Percentiles rank a stretch among this genome's conserved stretches.
phyloP scores from a whole-genome alignment of 2,113 vertebrate species.

The Fregata magnificens region DNA sequence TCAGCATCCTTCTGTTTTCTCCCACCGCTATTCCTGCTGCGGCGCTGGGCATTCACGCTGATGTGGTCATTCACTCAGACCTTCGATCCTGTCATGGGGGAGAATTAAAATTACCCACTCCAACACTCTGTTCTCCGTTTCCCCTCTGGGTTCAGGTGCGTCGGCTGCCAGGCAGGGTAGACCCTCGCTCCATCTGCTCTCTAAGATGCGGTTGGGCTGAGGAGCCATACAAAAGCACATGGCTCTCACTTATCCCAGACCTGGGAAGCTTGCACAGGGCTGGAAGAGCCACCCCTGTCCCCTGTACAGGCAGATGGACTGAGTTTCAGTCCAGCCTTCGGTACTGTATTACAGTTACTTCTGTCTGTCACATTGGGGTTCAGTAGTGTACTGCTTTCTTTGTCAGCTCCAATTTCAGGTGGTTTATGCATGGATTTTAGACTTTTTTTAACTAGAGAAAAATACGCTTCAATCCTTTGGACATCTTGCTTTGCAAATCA shows the following conservation, averaged over 20 bases:
- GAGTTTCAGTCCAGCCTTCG: background rate
- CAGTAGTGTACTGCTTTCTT: background rate
- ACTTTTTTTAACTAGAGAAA: slow-evolving; percentile 20
- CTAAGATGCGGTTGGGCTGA: background rate
- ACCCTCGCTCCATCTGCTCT: background rate
- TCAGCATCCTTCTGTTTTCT: background rate
- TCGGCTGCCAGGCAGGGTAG: background rate
- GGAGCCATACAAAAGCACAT: rapidly evolving
- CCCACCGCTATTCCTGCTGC: rapidly evolving
- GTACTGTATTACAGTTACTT: background rate
- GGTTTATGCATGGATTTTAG: background rate
- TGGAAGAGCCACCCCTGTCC: background rate
- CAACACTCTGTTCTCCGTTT: background rate
- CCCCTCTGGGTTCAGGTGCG: background rate
- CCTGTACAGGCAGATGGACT: background rate
- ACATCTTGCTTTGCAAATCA: slow-evolving; percentile 51
- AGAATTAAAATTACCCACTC: background rate
- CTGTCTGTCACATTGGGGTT: background rate
- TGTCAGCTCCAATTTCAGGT: background rate
- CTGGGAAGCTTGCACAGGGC: background rate
- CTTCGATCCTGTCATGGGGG: rapidly evolving
- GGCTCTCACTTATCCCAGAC: background rate
- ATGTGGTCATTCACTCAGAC: background rate
- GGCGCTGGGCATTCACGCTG: rapidly evolving
- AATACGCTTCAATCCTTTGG: slow-evolving; percentile 16